These are phyloP conservation scores for Myopa tessellatipennis DNA, from an alignment of 2,888 invertebrate genomes.

Conservation along the genomic window DNA sequence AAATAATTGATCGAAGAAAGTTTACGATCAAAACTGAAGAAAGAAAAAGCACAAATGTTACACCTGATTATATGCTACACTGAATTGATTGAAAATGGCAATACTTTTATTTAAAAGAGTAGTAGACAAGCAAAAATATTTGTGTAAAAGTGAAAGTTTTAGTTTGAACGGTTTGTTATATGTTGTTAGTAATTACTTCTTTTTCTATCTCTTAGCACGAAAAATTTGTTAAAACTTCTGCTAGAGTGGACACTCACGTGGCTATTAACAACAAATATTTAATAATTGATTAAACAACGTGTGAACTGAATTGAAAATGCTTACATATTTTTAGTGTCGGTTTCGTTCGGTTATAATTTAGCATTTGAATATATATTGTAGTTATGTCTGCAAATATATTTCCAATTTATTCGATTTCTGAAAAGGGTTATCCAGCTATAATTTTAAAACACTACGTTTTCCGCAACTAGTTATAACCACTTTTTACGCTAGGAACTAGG, in stretches of 20 bases:
- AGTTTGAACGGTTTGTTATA: not conserved
- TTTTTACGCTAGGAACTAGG: too few relatives aligned
- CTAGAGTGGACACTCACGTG: not conserved
- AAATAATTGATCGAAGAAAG: too few relatives aligned
- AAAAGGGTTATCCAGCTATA: not conserved
- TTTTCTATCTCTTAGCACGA: not conserved
- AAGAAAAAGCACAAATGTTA: too few relatives aligned
- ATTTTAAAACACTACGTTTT: not conserved
- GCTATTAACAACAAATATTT: not conserved
- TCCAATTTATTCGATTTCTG: not conserved
- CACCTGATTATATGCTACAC: too few relatives aligned
- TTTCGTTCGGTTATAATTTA: not conserved
- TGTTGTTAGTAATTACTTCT: not conserved
- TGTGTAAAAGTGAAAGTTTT: slow-evolving; percentile 32
- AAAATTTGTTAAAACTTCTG: not conserved
- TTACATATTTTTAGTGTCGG: not conserved
- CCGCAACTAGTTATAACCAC: not conserved
- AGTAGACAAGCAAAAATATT: not conserved
- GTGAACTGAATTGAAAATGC: not conserved
- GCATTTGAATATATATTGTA: not conserved
- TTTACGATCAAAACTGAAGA: too few relatives aligned
- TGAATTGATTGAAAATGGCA: not conserved
- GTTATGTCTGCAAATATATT: not conserved
- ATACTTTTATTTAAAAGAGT: slow-evolving; percentile 6
- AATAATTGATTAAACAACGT: not conserved